These are phyloP conservation scores for Crocuta crocuta DNA, from an alignment of 2,113 vertebrate genomes.

Conservation along the genomic window DNA sequence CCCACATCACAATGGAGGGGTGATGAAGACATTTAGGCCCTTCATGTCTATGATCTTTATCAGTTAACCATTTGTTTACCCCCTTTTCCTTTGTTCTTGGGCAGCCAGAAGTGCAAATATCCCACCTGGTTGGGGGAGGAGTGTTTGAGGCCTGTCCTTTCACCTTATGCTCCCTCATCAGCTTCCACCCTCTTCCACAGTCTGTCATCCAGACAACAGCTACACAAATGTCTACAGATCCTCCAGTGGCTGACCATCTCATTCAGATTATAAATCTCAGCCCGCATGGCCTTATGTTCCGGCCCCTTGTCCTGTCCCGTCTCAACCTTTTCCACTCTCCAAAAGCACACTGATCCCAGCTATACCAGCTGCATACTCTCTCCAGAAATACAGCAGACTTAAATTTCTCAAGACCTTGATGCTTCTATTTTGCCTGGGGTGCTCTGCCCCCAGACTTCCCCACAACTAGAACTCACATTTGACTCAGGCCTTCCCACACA, in stretches of 20 bases:
- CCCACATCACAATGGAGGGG: too few relatives aligned
- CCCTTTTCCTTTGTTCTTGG: too few relatives aligned
- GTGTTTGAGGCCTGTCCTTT: too few relatives aligned
- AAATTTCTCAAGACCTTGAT: neutral
- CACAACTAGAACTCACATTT: neutral
- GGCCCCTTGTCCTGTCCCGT: neutral
- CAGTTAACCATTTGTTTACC: too few relatives aligned
- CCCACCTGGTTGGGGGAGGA: too few relatives aligned
- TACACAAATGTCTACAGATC: neutral
- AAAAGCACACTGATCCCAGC: neutral
- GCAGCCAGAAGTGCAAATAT: too few relatives aligned
- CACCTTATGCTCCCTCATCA: too few relatives aligned
- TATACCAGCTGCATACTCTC: neutral
- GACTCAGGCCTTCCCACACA: neutral
- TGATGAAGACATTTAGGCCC: too few relatives aligned
- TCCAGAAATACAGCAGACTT: neutral
- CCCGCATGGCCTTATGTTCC: neutral
- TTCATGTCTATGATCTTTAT: too few relatives aligned
- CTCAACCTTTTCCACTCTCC: neutral
- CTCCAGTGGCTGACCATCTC: neutral
- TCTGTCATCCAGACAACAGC: neutral
- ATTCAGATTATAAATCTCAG: neutral
- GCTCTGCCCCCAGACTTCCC: neutral
- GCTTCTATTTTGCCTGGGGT: neutral
- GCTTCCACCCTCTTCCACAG: neutral